These are phyloP conservation scores for Poeciliopsis presidionis DNA, from an alignment of 2,797 vertebrate genomes.

Conservation along the genomic window DNA sequence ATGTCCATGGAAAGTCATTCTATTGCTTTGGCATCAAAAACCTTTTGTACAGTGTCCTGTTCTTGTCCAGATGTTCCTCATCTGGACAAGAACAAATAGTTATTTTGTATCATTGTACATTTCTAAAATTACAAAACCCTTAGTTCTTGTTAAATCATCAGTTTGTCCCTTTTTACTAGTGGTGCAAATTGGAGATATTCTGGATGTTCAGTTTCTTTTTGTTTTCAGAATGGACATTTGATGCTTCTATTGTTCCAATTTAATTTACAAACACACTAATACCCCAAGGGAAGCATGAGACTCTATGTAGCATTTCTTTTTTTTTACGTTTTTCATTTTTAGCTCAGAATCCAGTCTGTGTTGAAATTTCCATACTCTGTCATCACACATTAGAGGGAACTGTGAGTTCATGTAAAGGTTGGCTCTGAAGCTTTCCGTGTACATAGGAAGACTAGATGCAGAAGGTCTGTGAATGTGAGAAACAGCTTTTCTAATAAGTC, in stretches of 20 bases:
- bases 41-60: background rate
- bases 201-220: background rate
- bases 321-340: slow-evolving; percentile 27
- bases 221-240: background rate
- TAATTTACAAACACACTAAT: slow-evolving; percentile 18
- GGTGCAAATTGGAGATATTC: background rate
- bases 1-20: background rate
- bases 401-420: slow-evolving; percentile 1
- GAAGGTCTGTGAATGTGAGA: slow-evolving; percentile 26
- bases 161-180: background rate
- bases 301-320: slow-evolving; percentile 30
- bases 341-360: background rate
- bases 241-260: slow-evolving; percentile 16
- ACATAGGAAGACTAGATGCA: background rate
- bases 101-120: background rate
- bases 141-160: background rate
- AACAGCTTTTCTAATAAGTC: background rate
- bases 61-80: background rate
- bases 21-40: background rate
- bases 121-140: background rate
- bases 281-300: slow-evolving; percentile 12
- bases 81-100: background rate
- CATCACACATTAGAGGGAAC: slow-evolving; percentile 4
- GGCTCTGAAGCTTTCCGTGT: background rate
- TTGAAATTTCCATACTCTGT: slow-evolving; percentile 6